Evolutionary conservation across 2,113 vertebrate species (phyloP).

Genomic region (Antechinus flavipes): DNA sequence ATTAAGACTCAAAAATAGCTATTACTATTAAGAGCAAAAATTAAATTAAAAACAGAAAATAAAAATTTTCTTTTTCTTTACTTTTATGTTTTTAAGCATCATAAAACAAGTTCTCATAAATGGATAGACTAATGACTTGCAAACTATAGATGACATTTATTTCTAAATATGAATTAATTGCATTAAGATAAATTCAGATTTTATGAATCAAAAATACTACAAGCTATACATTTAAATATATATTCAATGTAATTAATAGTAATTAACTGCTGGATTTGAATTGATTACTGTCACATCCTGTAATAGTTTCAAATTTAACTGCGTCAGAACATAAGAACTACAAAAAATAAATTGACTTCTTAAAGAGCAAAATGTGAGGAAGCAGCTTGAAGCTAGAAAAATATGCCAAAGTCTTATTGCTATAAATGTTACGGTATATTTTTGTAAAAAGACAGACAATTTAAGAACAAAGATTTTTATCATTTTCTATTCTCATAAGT

Average conservation of each 20-base stretch:
- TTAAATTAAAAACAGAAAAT: neutral
- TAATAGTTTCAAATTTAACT: constrained; percentile 80
- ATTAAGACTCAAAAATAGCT: neutral
- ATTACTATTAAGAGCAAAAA: neutral
- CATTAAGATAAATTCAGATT: constrained; percentile 76
- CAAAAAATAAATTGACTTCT: constrained; percentile 81
- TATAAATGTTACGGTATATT: constrained; percentile 65
- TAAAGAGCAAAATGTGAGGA: constrained; percentile 79
- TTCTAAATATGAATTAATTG: constrained; percentile 56
- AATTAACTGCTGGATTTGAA: constrained; percentile 80
- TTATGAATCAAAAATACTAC: constrained; percentile 75
- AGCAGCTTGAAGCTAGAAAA: constrained; percentile 79
- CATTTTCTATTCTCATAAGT: constrained; percentile 63
- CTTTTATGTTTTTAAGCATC: neutral
- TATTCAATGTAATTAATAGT: constrained; percentile 84
- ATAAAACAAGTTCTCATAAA: constrained; percentile 37
- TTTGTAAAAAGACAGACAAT: constrained; percentile 68
- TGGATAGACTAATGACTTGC: constrained; percentile 58
- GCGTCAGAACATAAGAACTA: constrained; percentile 74
- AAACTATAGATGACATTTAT: constrained; percentile 67
- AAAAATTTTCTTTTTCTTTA: neutral
- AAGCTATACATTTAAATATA: constrained; percentile 84
- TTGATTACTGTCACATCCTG: constrained; percentile 83
- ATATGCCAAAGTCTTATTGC: constrained; percentile 68
- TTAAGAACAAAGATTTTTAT: constrained; percentile 72